Percentiles rank a stretch among this genome's conserved stretches.
phyloP scores from a whole-genome alignment of 1,140 invertebrate species.

The Akabosia matsudoensis region DNA sequence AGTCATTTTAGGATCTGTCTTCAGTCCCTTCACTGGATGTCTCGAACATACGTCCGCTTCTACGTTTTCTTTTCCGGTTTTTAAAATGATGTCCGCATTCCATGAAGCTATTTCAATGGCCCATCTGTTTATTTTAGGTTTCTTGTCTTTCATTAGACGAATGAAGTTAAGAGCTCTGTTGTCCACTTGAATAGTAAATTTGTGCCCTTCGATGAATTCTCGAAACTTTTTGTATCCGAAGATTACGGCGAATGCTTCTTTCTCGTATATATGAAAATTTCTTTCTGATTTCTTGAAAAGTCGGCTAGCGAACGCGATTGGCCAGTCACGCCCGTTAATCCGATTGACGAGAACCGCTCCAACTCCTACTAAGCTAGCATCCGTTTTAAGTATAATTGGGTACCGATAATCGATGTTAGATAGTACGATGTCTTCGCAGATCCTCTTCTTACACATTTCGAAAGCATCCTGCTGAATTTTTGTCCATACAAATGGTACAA shows the following conservation, averaged over 20 bases:
- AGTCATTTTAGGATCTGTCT: neutral
- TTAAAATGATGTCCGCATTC: slow-evolving; percentile 52
- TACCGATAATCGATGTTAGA: slow-evolving; percentile 45
- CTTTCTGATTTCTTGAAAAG: slow-evolving; percentile 51
- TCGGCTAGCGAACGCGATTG: slow-evolving; percentile 53
- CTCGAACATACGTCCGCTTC: neutral
- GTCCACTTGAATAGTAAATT: slow-evolving; percentile 57
- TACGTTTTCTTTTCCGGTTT: slow-evolving; percentile 35
- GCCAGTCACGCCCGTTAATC: slow-evolving; percentile 46
- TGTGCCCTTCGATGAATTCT: slow-evolving; percentile 54
- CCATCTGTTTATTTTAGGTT: slow-evolving; percentile 54
- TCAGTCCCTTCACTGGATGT: slow-evolving; percentile 21
- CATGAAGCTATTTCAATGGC: slow-evolving; percentile 54
- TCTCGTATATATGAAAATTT: slow-evolving; percentile 54
- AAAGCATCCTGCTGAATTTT: slow-evolving; percentile 44
- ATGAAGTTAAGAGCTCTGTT: slow-evolving; percentile 55
- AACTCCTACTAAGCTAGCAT: slow-evolving; percentile 47
- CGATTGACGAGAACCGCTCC: slow-evolving; percentile 49
- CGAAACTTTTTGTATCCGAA: slow-evolving; percentile 54
- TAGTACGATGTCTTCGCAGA: slow-evolving; percentile 36
- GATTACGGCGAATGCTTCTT: slow-evolving; percentile 57
- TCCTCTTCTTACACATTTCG: slow-evolving; percentile 32
- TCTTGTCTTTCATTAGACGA: slow-evolving; percentile 51
- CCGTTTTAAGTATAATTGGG: slow-evolving; percentile 48
- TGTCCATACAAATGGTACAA: slow-evolving; percentile 15